These are phyloP conservation scores for Zaprionus nigranus DNA, from an alignment of 1,140 invertebrate species.

Conservation along the genomic window DNA sequence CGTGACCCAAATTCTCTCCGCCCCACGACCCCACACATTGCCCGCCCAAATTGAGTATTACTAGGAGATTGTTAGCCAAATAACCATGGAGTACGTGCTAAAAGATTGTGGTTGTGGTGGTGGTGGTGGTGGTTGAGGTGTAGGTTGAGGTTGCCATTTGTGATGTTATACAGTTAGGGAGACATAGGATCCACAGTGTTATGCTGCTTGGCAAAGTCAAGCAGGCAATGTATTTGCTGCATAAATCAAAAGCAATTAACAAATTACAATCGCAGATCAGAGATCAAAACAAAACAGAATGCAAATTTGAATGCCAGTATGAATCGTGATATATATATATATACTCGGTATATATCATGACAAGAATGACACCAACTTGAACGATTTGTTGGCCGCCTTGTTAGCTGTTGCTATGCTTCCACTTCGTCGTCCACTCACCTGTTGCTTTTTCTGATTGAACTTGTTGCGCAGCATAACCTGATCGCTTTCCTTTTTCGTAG, in stretches of 20 bases:
- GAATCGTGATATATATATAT: background rate
- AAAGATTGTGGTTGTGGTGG: conserved; percentile 36
- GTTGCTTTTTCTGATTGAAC: conserved; percentile 94
- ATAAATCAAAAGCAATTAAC: conserved; percentile 70
- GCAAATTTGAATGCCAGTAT: conserved; percentile 1
- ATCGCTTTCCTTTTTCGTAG: conserved; percentile 87
- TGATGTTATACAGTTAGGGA: conserved; percentile 46
- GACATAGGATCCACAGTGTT: conserved; percentile 55
- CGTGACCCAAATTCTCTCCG: conserved; percentile 15
- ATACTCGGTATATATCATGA: background rate
- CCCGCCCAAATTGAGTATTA: conserved; percentile 49
- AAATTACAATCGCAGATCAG: conserved; percentile 54
- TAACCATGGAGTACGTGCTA: conserved; percentile 51
- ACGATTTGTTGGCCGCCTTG: conserved; percentile 36
- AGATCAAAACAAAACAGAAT: conserved; percentile 27
- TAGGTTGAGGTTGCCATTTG: conserved; percentile 39
- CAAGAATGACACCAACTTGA: conserved; percentile 48
- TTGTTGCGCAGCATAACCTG: conserved; percentile 89
- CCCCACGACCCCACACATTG: conserved; percentile 3
- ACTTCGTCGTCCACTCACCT: conserved; percentile 86
- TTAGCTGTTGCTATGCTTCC: conserved; percentile 37
- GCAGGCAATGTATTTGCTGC: conserved; percentile 80
- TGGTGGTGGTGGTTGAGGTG: conserved; percentile 18
- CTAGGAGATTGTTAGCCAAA: conserved; percentile 62
- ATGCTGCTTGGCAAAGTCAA: conserved; percentile 79